Conservation (phyloP, 30 jellyfish, hydroid and myxozoan genomes). For the Clytia hemisphaerica region DNA sequence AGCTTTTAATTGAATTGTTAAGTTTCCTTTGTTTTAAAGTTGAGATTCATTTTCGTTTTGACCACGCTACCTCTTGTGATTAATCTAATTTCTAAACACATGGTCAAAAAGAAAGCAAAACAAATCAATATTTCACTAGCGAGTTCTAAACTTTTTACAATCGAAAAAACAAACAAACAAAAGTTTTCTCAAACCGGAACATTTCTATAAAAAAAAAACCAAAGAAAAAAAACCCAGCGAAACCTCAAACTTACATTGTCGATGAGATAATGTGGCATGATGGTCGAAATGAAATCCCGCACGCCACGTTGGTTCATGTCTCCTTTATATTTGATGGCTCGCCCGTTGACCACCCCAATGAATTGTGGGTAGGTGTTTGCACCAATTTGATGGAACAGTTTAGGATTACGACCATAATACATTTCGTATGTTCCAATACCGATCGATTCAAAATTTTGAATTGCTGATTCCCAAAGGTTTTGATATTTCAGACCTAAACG, state of each 20-base stretch:
- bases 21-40: too few relatives aligned
- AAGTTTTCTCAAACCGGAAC: too few relatives aligned
- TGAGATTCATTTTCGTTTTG: too few relatives aligned
- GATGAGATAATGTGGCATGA: constrained; percentile 46
- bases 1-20: too few relatives aligned
- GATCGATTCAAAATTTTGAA: constrained; percentile 31
- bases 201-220: too few relatives aligned
- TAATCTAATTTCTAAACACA: too few relatives aligned
- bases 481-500: constrained; percentile 45
- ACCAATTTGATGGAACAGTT: constrained; percentile 36
- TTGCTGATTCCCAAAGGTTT: constrained; percentile 53
- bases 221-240: too few relatives aligned
- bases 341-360: constrained; percentile 49
- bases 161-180: too few relatives aligned
- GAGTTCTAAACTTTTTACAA: too few relatives aligned
- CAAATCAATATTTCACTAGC: too few relatives aligned
- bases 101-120: too few relatives aligned
- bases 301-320: constrained; percentile 34
- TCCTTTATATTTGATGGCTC: constrained; percentile 30
- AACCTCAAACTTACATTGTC: constrained; percentile 39
- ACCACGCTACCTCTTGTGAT: too few relatives aligned
- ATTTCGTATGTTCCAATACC: constrained; percentile 64
- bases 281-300: constrained; percentile 35
- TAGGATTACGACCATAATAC: constrained; percentile 33
- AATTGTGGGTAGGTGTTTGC: constrained; percentile 52